These are phyloP conservation scores for Galendromus occidentalis DNA, from an alignment of 1,140 invertebrate species.

Conservation along the genomic window DNA sequence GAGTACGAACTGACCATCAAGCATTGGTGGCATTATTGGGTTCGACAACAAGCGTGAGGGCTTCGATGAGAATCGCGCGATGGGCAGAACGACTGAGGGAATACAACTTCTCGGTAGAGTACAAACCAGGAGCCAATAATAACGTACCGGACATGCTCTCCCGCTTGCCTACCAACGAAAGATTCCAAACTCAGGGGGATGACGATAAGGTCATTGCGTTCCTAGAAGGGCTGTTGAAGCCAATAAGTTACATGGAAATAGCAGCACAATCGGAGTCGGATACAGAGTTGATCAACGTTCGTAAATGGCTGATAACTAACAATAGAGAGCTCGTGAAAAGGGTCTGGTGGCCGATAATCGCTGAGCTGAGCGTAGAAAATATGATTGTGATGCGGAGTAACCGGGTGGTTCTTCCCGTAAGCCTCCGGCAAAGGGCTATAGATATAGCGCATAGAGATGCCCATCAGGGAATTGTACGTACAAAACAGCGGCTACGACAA, in stretches of 20 bases:
- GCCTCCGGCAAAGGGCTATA: not conserved
- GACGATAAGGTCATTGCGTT: not conserved
- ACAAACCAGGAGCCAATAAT: not conserved
- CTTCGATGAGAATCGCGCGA: not conserved
- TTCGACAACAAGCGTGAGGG: not conserved
- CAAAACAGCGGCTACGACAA: too few relatives aligned
- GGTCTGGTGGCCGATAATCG: not conserved
- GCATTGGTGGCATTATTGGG: not conserved
- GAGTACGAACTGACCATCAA: not conserved
- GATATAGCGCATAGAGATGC: not conserved
- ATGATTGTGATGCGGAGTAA: not conserved
- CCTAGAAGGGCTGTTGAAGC: not conserved
- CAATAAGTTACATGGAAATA: not conserved
- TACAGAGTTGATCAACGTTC: not conserved
- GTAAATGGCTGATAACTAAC: not conserved
- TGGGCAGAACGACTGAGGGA: not conserved
- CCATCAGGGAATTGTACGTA: not conserved
- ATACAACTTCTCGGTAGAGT: not conserved
- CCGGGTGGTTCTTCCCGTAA: not conserved
- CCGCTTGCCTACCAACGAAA: not conserved
- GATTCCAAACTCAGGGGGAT: not conserved
- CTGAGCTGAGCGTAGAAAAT: not conserved
- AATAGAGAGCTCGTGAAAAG: not conserved
- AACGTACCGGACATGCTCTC: not conserved
- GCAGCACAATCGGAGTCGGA: not conserved